phyloP scores from a whole-genome alignment of 92 coral and sea anemone species.

The Plumapathes pennacea region DNA sequence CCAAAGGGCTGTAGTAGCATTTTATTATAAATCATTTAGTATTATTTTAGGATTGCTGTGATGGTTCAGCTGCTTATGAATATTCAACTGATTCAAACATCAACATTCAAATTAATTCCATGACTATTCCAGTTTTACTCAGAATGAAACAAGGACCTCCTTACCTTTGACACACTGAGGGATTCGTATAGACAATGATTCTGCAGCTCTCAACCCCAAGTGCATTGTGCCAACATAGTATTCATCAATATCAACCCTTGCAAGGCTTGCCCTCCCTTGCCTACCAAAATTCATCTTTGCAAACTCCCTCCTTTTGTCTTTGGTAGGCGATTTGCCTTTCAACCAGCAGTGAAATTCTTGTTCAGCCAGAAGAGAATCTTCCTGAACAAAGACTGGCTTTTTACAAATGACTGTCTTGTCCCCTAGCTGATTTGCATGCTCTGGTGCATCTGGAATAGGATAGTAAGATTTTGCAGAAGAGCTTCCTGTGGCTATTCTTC shows the following conservation, averaged over 20 bases:
- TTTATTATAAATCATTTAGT: too few relatives aligned
- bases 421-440: constrained; percentile 46
- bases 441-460: constrained; percentile 60
- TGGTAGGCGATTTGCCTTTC: constrained; percentile 25
- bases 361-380: constrained; percentile 21
- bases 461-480: constrained; percentile 52
- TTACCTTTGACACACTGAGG: too few relatives aligned
- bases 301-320: constrained; percentile 44
- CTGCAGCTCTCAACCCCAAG: constrained; percentile 43
- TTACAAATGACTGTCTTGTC: constrained; percentile 35
- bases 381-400: constrained; percentile 41
- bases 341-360: constrained; percentile 8
- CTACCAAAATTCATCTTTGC: constrained; percentile 39
- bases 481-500: constrained; percentile 38
- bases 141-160: too few relatives aligned
- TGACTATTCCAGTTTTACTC: too few relatives aligned
- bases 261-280: constrained; percentile 31
- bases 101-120: too few relatives aligned
- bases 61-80: too few relatives aligned
- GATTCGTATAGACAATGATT: constrained; percentile 48
- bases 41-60: too few relatives aligned
- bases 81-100: too few relatives aligned
- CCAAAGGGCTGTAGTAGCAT: too few relatives aligned
- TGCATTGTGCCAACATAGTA: constrained; percentile 53
- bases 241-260: constrained; percentile 21